Base-by-base conservation (phyloP, 1,140 invertebrate genomes). In the Microplitis demolitor region DNA sequence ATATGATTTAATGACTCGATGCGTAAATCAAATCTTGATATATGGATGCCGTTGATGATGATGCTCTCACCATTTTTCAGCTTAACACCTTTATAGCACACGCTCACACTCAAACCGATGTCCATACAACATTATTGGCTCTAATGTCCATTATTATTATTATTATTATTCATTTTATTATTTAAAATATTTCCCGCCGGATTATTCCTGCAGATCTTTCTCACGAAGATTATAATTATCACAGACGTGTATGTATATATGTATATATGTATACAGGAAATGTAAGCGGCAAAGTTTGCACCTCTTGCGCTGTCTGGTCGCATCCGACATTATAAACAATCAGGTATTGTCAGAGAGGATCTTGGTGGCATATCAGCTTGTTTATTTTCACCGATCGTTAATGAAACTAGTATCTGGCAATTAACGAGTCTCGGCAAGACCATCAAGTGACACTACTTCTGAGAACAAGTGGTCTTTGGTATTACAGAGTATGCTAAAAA, bases 161-260 rank as follows among this genome's bases (percentile, higher is more conserved):
- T 71, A 72, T 53, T 73, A 50, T 54, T 63, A 62, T 62, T 45
- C 39, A 69, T 58, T 53, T 61, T 24, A 37, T 16, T 50, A 31
- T 66, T 58, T 33, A 24, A 24, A 24, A 24, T 24, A 24, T 24
- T 24, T 75, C 73, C 73, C 74, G 72, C 74, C 69, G 73, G 71
- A 16, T 76, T 75, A 79, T 77, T 74, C 73, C 77, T 75, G 24
- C 24, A 24, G 74, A 76, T 68, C 75, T 77, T 79, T 84, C 80
- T 80, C 81, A 82, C 79, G 78, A 72, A 76, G 76, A 81, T 79
- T 81, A 83, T 84, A 83, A 83, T 84, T 80, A 73, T 75, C 71
- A 51, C 70, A 63, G 51, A 4, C 37, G 35, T 61, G 62, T 37
- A 39, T 53, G 24, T 24, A 4, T 16, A 56, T 39, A 63, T 50